These are phyloP conservation scores for Synanthedon tipuliformis DNA, from an alignment of 2,888 invertebrate genomes.

Conservation along the genomic window DNA sequence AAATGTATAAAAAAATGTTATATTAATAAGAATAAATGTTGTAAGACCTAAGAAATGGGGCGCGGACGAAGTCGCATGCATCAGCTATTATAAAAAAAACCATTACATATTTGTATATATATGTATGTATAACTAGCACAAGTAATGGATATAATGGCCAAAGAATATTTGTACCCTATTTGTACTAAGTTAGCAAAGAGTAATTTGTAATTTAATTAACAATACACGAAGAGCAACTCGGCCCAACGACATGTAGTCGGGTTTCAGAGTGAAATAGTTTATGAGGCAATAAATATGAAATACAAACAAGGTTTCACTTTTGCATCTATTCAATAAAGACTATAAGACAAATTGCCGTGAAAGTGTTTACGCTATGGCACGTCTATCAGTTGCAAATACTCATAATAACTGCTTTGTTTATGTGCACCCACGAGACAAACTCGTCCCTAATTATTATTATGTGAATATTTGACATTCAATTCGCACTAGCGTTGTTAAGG, in stretches of 20 bases:
- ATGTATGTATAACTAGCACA: no score
- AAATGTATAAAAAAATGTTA: no score
- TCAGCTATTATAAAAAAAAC: no score
- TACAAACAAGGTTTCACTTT: constrained; percentile 7
- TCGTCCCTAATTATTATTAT: constrained; percentile 1
- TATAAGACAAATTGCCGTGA: constrained; percentile 8
- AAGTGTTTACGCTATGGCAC: constrained; percentile 6
- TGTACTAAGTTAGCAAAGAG: no score
- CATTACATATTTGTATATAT: no score
- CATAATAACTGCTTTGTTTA: constrained; percentile 1
- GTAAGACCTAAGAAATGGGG: no score
- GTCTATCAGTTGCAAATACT: constrained; percentile 3
- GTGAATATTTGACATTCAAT: constrained; percentile 6
- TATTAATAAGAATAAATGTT: no score
- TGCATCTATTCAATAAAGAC: constrained; percentile 3
- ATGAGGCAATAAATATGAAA: neutral
- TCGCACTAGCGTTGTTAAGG: constrained; percentile 10
- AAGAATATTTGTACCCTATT: no score
- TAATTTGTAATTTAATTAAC: no score
- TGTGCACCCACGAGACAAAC: constrained; percentile 1
- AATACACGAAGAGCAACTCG: no score
- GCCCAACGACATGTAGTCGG: neutral
- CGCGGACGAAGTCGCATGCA: no score
- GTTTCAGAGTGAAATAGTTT: neutral
- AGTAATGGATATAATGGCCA: no score